Evolutionary conservation across 2,797 vertebrate species (phyloP).

Genomic region (Dermochelys coriacea): DNA sequence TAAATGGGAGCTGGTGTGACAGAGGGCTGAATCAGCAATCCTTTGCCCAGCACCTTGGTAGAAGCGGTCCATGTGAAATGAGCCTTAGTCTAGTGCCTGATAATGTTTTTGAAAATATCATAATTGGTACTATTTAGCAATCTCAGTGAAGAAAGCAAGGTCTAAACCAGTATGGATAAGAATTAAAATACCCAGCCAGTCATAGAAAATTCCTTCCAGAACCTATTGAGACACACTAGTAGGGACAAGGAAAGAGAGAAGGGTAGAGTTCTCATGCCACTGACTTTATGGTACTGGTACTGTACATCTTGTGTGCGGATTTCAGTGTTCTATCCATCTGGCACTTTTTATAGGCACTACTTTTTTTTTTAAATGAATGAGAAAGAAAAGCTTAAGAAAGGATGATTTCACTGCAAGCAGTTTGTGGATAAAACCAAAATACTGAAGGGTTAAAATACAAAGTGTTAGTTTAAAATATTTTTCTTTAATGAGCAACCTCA

Average conservation of each 20-base stretch:
- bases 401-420: background rate
- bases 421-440: background rate
- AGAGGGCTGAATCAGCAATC: too few species aligned
- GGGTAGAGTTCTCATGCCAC: background rate
- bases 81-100: background rate
- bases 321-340: background rate
- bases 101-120: background rate
- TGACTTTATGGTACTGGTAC: background rate
- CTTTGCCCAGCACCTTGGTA: too few species aligned
- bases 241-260: background rate
- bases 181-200: background rate
- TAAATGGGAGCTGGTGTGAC: too few species aligned
- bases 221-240: background rate
- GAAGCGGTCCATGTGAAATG: background rate
- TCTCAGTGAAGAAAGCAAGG: background rate
- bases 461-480: background rate
- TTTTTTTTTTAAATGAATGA: background rate
- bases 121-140: background rate
- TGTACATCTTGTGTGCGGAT: background rate
- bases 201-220: background rate
- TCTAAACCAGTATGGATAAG: background rate
- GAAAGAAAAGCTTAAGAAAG: background rate
- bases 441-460: background rate
- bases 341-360: background rate
- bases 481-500: background rate